Base-by-base conservation (phyloP, 1,140 invertebrate species). In the Ceratina calcarata region DNA sequence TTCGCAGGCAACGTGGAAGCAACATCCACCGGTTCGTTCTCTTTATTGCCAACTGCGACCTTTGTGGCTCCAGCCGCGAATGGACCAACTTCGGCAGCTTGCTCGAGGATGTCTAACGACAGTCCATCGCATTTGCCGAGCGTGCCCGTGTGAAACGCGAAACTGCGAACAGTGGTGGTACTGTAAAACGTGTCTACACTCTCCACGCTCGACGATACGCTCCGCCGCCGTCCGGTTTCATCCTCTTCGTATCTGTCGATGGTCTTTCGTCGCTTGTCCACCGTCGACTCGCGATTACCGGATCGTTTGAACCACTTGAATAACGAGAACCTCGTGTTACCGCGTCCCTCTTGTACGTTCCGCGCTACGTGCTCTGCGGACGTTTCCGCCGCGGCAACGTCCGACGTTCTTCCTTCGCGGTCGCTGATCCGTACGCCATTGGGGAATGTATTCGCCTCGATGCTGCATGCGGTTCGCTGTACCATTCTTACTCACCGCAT, bases 101-200 rank as follows among this genome's bases (percentile, higher is more conserved):
- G 92, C 89, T 86, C 93, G 81, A 67, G 91, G 84, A 75, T 77
- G 57, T 87, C 82, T 8, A 82, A 65, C 18, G 78, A 79, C 32
- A 67, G 65, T n/a, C 49, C 84, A 55, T 84, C 49, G 57, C 68
- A 73, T 65, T 66, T 87, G 83, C 24, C 86, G 84, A 57, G 87
- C 83, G 60, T 91, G 77, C 83, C 82, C 3, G 87, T 91, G 88
- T 88, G 94, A 93, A 95, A 96, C 10, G 95, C 94, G 89, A 97
- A 96, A 85, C 96, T 96, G 10, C 94, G 94, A 0, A 95, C 95
- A 0, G 95, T 96, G 20, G 95, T 94, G 20, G 95, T 96, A 84
- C 96, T 96, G 83, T 95, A 94, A 24, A 94, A 89, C 3, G 94
- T 95, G 85, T 93, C 93, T 64, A 95, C 90, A 86, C 95, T 95